Evolutionary conservation across 2,113 vertebrate genomes (phyloP).

Genomic region (Chloroceryle aenea): DNA sequence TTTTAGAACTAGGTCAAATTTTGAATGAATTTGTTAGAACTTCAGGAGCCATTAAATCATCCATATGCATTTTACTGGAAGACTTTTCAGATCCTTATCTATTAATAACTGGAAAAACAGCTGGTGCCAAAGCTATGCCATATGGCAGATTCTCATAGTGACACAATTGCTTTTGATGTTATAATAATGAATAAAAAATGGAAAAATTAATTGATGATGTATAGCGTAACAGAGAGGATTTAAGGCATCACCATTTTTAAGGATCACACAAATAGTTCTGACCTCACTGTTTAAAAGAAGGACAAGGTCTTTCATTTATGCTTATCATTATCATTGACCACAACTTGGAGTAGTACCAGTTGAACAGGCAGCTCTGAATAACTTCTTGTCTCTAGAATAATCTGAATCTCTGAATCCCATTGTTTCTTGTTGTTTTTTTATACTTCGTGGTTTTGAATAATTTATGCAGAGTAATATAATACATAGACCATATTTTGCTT

Average conservation of each 20-base stretch:
- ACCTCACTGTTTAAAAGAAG: neutral
- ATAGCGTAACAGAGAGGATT: neutral
- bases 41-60: neutral
- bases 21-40: neutral
- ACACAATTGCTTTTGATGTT: neutral
- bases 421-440: neutral
- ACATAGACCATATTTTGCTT: neutral
- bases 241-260: neutral
- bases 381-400: neutral
- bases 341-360: neutral
- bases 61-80: neutral
- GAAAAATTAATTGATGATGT: neutral
- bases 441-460: neutral
- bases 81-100: neutral
- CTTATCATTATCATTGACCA: neutral
- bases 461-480: neutral
- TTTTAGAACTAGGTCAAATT: neutral
- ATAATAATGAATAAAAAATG: neutral
- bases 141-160: neutral
- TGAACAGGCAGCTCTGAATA: neutral
- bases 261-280: neutral
- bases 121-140: neutral
- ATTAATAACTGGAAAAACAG: conserved; percentile 17
- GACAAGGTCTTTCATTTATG: neutral
- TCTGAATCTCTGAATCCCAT: neutral